These are phyloP conservation scores for Trichogramma evanescens DNA, from an alignment of 2,888 invertebrate genomes.

Conservation along the genomic window DNA sequence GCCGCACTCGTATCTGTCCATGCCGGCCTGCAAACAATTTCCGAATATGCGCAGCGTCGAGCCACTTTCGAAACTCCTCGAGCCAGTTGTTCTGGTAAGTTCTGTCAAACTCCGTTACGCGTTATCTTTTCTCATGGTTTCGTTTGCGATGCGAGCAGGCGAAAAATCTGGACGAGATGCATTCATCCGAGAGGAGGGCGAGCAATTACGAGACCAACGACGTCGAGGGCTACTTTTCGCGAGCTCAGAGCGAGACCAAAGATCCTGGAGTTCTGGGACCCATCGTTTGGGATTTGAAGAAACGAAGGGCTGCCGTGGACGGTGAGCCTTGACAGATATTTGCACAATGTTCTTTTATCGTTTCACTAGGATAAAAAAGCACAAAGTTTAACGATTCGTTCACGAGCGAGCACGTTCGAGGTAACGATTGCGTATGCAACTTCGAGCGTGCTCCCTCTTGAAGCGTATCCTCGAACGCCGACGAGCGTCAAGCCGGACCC, in stretches of 20 bases:
- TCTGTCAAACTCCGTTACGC: not conserved
- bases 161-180: constrained; percentile 38
- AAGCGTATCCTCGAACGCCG: no score
- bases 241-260: constrained; percentile 62
- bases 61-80: constrained; percentile 69
- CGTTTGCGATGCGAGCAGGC: constrained; percentile 25
- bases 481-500: not conserved
- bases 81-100: constrained; percentile 65
- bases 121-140: not conserved
- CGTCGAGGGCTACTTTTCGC: constrained; percentile 48
- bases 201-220: constrained; percentile 25
- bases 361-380: not conserved
- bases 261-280: constrained; percentile 82
- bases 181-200: constrained; percentile 34
- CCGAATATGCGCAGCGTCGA: constrained; percentile 72
- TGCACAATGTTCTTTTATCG: not conserved
- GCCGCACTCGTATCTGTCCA: constrained; percentile 74
- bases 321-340: constrained; percentile 5
- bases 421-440: not conserved
- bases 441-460: not conserved
- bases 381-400: not conserved
- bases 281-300: constrained; percentile 74
- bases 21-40: constrained; percentile 81
- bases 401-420: not conserved
- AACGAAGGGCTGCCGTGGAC: constrained; percentile 51